A percentile compares a stretch with the other conserved stretches of the same genome.
phyloP scores from a whole-genome alignment of 2,888 invertebrate species.

The Drosophila lutescens region DNA sequence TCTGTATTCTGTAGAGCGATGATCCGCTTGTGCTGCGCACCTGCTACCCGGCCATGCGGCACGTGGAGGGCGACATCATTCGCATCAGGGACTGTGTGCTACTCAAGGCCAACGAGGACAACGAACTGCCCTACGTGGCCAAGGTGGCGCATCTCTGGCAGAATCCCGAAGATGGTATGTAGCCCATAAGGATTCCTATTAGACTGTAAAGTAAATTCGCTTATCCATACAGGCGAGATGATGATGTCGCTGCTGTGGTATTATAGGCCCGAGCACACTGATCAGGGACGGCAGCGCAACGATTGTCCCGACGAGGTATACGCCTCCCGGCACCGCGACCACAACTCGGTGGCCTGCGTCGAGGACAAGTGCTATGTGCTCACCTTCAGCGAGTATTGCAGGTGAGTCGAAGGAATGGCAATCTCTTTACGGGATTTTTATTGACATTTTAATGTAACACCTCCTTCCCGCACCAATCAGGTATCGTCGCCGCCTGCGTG shows the following conservation, averaged over 20 bases:
- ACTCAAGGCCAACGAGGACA: conserved; percentile 92
- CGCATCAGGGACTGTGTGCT: conserved; percentile 95
- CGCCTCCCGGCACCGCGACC: conserved; percentile 97
- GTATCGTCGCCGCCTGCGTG: conserved; percentile 92
- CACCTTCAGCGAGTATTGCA: conserved; percentile 98
- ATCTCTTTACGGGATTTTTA: neutral
- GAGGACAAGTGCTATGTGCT: conserved; percentile 99
- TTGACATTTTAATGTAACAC: neutral
- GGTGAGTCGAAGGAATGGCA: conserved; percentile 86
- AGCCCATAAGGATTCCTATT: neutral
- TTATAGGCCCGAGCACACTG: conserved; percentile 98
- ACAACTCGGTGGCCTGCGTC: conserved; percentile 98
- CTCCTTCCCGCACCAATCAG: conserved; percentile 84
- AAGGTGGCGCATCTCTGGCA: conserved; percentile 98
- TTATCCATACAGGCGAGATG: conserved; percentile 91
- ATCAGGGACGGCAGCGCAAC: conserved; percentile 91
- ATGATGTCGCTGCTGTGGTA: conserved; percentile 99
- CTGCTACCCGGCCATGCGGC: conserved; percentile 96
- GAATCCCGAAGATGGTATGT: conserved; percentile 94
- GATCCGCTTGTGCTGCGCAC: conserved; percentile 90
- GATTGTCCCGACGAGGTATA: conserved; percentile 97
- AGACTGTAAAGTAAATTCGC: neutral
- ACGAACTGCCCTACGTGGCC: conserved; percentile 96
- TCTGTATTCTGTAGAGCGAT: conserved; percentile 87
- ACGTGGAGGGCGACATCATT: conserved; percentile 94